phyloP scores from a whole-genome alignment of 2,888 invertebrate species.

The Epicampocera succincta region DNA sequence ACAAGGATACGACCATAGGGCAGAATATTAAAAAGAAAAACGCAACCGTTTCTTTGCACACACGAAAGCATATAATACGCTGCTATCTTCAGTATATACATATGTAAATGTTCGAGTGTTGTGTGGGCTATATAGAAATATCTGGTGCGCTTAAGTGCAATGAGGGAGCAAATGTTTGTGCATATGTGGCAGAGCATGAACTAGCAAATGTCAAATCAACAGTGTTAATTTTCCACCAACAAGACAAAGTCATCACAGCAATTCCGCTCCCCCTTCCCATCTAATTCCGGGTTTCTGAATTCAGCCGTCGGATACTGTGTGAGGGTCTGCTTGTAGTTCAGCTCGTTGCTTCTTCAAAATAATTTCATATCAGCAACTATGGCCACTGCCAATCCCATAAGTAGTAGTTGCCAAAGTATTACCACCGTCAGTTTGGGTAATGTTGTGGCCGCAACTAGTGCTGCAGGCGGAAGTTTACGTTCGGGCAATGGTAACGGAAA shows the following conservation, averaged over 20 bases:
- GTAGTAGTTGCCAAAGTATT: constrained; percentile 79
- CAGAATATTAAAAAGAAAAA: constrained; percentile 20
- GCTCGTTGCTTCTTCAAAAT: neutral
- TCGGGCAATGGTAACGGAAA: constrained; percentile 64
- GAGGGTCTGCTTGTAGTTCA: neutral
- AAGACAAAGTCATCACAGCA: constrained; percentile 30
- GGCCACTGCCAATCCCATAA: constrained; percentile 75
- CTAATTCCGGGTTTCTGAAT: neutral
- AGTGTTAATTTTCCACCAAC: constrained; percentile 50
- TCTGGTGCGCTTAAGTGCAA: neutral
- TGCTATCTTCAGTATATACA: constrained; percentile 11
- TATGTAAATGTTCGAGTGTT: neutral
- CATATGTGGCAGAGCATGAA: neutral
- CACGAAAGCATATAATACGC: neutral
- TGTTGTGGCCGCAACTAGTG: constrained; percentile 70
- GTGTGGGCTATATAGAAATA: no score
- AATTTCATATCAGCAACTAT: constrained; percentile 61
- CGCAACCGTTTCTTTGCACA: neutral
- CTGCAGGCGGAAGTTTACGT: constrained; percentile 69
- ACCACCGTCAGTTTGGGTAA: constrained; percentile 71
- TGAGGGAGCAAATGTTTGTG: neutral
- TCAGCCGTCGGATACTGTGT: neutral
- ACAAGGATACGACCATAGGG: no score
- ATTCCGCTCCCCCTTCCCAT: constrained; percentile 1
- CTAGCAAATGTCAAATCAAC: constrained; percentile 59